A percentile compares a stretch with the other conserved stretches of the same genome.
These are phyloP conservation scores for Drosophila flavopinicola DNA, from an alignment of 2,888 invertebrate genomes.

Conservation along the genomic window DNA sequence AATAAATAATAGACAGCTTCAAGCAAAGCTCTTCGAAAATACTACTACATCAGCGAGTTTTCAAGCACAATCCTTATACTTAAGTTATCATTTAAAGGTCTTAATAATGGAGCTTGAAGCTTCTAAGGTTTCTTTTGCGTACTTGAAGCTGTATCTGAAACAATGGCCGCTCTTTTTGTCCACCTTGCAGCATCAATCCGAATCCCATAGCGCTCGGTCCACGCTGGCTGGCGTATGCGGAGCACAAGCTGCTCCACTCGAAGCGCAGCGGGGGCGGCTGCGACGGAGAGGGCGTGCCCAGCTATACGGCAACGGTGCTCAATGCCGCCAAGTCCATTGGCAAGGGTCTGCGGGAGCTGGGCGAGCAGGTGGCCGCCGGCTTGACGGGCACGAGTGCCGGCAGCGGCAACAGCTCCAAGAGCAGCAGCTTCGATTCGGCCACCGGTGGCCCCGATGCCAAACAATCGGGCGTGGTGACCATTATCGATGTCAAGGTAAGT, in stretches of 20 bases:
- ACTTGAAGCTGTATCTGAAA: no score
- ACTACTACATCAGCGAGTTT: no score
- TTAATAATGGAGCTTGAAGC: no score
- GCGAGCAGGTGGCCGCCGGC: slow-evolving; percentile 96
- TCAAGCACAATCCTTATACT: no score
- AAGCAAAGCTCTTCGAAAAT: no score
- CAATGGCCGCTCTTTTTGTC: no score
- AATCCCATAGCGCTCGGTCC: slow-evolving; percentile 95
- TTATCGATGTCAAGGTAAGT: slow-evolving; percentile 91
- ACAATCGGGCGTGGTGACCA: slow-evolving; percentile 95
- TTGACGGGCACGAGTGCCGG: slow-evolving; percentile 88
- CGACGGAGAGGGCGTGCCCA: slow-evolving; percentile 93
- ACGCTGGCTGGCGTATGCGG: slow-evolving; percentile 93
- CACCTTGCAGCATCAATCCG: slow-evolving; percentile 84
- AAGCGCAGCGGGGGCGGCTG: slow-evolving; percentile 93
- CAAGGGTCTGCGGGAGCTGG: slow-evolving; percentile 94
- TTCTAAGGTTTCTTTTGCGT: no score
- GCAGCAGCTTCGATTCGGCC: slow-evolving; percentile 85
- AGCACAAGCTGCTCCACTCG: slow-evolving; percentile 91
- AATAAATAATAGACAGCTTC: no score
- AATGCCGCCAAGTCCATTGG: slow-evolving; percentile 97
- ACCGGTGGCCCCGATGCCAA: slow-evolving; percentile 86
- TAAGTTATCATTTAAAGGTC: no score
- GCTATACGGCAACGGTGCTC: slow-evolving; percentile 96
- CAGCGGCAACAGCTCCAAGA: slow-evolving; percentile 84